Conservation (phyloP, 2,888 invertebrate genomes). For the Allophyes oxyacanthae region DNA sequence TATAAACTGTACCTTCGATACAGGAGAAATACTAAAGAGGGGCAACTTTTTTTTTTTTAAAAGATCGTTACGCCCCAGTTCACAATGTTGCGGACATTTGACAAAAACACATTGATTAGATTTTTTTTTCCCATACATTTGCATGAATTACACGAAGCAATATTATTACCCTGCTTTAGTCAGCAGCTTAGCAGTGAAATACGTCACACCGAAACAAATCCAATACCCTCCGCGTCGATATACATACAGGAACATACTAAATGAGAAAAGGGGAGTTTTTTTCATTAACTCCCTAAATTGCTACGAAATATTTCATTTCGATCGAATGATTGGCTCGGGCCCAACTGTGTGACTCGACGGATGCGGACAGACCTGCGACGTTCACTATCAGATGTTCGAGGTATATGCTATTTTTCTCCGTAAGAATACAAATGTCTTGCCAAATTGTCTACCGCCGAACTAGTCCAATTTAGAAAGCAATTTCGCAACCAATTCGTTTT, state of each 20-base stretch:
- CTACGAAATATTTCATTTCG: slow-evolving; percentile 81
- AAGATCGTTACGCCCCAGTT: no score
- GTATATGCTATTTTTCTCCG: slow-evolving; percentile 87
- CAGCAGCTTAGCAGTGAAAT: slow-evolving; percentile 54
- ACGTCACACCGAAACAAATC: slow-evolving; percentile 54
- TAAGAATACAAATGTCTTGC: slow-evolving; percentile 89
- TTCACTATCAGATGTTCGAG: slow-evolving; percentile 84
- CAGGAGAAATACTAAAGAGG: no score
- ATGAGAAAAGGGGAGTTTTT: slow-evolving; percentile 72
- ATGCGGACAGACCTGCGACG: slow-evolving; percentile 77
- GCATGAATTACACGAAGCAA: slow-evolving; percentile 31
- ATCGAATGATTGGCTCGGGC: slow-evolving; percentile 83
- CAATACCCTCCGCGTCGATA: slow-evolving; percentile 42
- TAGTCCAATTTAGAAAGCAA: slow-evolving; percentile 89
- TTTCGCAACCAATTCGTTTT: slow-evolving; percentile 88
- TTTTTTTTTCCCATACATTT: slow-evolving; percentile 31
- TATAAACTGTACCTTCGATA: no score
- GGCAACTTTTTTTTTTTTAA: no score
- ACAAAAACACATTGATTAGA: slow-evolving; percentile 13
- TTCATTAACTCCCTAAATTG: slow-evolving; percentile 77
- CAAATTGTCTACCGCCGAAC: slow-evolving; percentile 88
- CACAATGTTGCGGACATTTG: neutral
- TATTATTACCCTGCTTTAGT: slow-evolving; percentile 28
- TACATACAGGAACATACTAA: slow-evolving; percentile 63
- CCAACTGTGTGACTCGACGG: slow-evolving; percentile 76